These are phyloP conservation scores for Mellilla xanthometata DNA, from an alignment of 2,888 invertebrate species.

Conservation along the genomic window DNA sequence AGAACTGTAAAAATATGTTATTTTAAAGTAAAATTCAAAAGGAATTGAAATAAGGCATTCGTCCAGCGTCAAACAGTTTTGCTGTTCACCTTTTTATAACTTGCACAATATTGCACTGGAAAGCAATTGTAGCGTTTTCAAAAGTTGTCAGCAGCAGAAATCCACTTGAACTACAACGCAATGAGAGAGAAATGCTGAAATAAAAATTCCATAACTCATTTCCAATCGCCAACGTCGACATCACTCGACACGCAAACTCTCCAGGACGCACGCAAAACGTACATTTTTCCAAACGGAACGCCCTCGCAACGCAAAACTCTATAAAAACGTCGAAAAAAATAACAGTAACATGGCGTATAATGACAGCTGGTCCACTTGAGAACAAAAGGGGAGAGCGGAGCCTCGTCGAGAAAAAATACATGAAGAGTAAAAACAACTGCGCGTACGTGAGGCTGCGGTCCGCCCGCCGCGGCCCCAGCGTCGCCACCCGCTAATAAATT, in stretches of 20 bases:
- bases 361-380: constrained; percentile 84
- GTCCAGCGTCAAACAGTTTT: no score
- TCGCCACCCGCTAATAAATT: constrained; percentile 75
- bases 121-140: constrained; percentile 21
- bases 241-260: constrained; percentile 77
- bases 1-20: no score
- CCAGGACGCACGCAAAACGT: constrained; percentile 79
- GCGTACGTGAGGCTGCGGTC: constrained; percentile 57
- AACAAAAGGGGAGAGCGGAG: constrained; percentile 81
- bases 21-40: no score
- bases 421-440: constrained; percentile 78
- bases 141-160: constrained; percentile 44
- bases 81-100: neutral
- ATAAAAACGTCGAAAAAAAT: constrained; percentile 81
- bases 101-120: neutral
- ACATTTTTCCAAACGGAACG: constrained; percentile 81
- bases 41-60: no score
- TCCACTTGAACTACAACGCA: constrained; percentile 50
- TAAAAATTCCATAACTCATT: constrained; percentile 70
- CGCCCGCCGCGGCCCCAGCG: constrained; percentile 41
- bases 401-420: constrained; percentile 80
- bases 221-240: constrained; percentile 67
- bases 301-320: constrained; percentile 79
- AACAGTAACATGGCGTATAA: constrained; percentile 83
- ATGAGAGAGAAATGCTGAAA: constrained; percentile 59